These are phyloP conservation scores for Ramphastos sulfuratus DNA, from an alignment of 2,113 vertebrate species.

Conservation along the genomic window DNA sequence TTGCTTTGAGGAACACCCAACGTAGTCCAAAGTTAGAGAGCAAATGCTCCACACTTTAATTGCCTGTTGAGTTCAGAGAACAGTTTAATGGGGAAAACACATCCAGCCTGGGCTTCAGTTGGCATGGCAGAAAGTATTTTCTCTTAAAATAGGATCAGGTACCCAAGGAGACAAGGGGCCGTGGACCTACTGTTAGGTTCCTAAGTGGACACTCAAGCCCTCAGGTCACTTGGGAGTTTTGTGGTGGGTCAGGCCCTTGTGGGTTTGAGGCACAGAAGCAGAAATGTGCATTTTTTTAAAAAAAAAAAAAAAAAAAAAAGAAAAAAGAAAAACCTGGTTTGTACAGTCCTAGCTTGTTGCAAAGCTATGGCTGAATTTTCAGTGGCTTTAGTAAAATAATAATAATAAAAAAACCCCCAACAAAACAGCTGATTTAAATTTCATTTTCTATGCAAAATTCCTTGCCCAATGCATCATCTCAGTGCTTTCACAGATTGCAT, in stretches of 20 bases:
- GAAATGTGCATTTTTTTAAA: neutral
- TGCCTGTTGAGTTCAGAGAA: neutral
- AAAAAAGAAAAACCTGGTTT: neutral
- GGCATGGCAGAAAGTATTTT: neutral
- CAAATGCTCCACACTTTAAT: neutral
- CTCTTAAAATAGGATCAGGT: neutral
- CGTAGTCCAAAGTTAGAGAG: neutral
- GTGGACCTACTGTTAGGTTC: neutral
- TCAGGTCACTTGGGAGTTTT: neutral
- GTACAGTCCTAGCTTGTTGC: neutral
- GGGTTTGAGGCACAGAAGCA: neutral
- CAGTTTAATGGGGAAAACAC: neutral
- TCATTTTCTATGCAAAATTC: neutral
- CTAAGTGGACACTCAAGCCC: neutral
- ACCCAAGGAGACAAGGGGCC: neutral
- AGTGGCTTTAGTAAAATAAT: neutral
- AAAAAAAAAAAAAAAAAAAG: neutral
- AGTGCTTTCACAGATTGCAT: neutral
- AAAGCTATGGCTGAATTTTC: neutral
- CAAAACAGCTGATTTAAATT: neutral
- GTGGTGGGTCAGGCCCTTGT: neutral
- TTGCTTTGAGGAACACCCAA: neutral
- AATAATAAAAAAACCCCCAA: too few relatives aligned
- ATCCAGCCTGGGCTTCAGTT: neutral
- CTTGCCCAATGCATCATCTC: neutral